Percentiles rank a stretch among this genome's conserved stretches.
Conservation (phyloP, 2,113 vertebrate genomes). For the Phyllostomus discolor region DNA sequence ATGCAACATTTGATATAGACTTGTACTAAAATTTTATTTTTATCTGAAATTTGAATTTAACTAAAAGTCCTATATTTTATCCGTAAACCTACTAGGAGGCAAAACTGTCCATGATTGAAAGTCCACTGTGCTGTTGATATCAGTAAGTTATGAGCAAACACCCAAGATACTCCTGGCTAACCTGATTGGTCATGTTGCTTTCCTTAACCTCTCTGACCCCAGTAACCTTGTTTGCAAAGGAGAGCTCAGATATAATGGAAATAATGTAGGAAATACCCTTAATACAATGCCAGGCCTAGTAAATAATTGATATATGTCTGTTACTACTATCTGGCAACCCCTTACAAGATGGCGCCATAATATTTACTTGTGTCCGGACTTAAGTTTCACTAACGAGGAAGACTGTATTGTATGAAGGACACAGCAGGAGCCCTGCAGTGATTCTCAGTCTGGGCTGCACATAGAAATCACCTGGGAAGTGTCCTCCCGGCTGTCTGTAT, state of each 20-base stretch:
- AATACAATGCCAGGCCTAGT: background rate
- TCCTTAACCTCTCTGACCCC: background rate
- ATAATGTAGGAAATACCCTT: background rate
- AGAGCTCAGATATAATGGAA: background rate
- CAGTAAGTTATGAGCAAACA: background rate
- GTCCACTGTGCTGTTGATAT: background rate
- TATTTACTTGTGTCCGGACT: background rate
- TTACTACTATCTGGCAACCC: background rate
- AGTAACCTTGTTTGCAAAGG: background rate
- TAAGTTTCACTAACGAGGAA: background rate
- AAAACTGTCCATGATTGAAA: background rate
- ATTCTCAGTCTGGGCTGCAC: background rate
- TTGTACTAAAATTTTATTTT: background rate
- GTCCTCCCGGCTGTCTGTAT: background rate
- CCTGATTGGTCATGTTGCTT: background rate
- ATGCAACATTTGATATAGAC: background rate
- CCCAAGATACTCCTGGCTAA: background rate
- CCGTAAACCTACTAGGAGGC: background rate
- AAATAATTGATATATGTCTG: background rate
- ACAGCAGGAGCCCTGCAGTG: background rate
- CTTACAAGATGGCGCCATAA: background rate
- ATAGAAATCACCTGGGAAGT: background rate
- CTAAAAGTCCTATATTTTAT: background rate
- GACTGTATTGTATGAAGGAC: background rate
- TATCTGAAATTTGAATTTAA: background rate